phyloP scores from a whole-genome alignment of 1,140 invertebrate species.

The Heliconius melpomene region DNA sequence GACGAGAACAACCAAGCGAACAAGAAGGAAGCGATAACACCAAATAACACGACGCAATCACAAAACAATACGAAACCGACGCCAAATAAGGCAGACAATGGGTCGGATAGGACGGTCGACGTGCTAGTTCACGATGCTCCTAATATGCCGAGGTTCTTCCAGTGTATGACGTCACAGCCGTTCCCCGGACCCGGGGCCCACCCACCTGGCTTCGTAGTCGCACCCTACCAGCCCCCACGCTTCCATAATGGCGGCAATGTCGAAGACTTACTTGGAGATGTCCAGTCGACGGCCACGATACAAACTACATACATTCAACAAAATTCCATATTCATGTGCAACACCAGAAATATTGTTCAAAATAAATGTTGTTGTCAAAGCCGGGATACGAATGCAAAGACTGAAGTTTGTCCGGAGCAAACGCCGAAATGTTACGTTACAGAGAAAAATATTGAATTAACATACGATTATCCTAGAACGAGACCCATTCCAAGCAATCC shows the following conservation, averaged over 20 bases:
- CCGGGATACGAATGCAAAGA: constrained; percentile 50
- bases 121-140: constrained; percentile 71
- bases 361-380: constrained; percentile 72
- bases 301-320: constrained; percentile 72
- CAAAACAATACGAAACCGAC: constrained; percentile 48
- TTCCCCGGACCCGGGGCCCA: constrained; percentile 47
- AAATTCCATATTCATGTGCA: constrained; percentile 79
- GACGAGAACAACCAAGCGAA: constrained; percentile 36
- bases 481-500: constrained; percentile 62
- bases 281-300: constrained; percentile 65
- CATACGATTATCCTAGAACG: constrained; percentile 77
- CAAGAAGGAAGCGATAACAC: constrained; percentile 37
- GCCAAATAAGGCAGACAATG: constrained; percentile 49
- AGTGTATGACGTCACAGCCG: constrained; percentile 64
- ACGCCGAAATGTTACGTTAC: constrained; percentile 72
- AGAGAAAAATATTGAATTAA: constrained; percentile 79
- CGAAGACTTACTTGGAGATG: constrained; percentile 74
- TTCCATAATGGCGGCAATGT: constrained; percentile 77
- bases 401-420: constrained; percentile 48
- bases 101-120: constrained; percentile 64
- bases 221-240: constrained; percentile 62
- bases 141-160: constrained; percentile 69
- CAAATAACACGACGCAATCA: constrained; percentile 45
- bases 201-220: no score
- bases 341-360: constrained; percentile 72